Evolutionary conservation across 2,797 vertebrate genomes (phyloP).

Genomic region (Eulemur coronatus): DNA sequence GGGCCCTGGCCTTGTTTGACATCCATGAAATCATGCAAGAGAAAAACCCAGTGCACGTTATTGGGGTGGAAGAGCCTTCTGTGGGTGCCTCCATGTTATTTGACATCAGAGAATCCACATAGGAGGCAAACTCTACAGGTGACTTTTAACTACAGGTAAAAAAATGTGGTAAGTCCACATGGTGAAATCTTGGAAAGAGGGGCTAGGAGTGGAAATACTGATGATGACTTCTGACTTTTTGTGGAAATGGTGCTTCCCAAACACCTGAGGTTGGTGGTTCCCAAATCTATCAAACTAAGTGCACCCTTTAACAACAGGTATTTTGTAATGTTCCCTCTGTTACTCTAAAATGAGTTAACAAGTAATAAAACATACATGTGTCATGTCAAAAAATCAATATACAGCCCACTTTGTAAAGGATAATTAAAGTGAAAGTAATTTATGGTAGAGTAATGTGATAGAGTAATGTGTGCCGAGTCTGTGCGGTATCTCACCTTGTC

Average conservation of each 20-base stretch:
- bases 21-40: constrained; percentile 67
- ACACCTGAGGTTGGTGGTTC: neutral
- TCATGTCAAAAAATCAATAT: neutral
- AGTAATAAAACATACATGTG: neutral
- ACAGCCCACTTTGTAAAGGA: neutral
- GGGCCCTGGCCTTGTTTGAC: constrained; percentile 60
- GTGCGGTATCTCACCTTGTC: neutral
- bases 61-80: constrained; percentile 57
- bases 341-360: neutral
- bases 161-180: neutral
- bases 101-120: constrained; percentile 52
- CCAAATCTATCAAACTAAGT: neutral
- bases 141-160: neutral
- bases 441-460: neutral
- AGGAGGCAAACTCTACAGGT: neutral
- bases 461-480: neutral
- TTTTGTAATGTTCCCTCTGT: neutral
- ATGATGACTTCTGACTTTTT: neutral
- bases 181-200: neutral
- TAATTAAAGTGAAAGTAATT: neutral
- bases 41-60: constrained; percentile 55
- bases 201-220: neutral
- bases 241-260: neutral
- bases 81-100: neutral
- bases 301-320: neutral